Evolutionary conservation across 2,888 invertebrate species (phyloP), one percentile per base, ranked within the genome.

Genomic region (Thereva nobilitata): DNA sequence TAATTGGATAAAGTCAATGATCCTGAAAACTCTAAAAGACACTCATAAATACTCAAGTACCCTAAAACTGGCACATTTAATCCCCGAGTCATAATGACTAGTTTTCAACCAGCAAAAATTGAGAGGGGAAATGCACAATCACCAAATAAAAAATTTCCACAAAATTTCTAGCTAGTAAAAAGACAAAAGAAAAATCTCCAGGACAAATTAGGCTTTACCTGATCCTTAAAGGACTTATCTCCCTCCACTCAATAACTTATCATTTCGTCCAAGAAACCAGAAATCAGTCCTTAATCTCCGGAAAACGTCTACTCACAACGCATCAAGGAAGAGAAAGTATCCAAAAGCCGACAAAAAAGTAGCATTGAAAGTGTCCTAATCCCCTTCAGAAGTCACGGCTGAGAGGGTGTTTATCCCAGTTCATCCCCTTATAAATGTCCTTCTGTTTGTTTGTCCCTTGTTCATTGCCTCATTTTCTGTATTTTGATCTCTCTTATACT

Each of bases 401-500:
- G 64, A 66, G 66, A 66, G 66, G 57, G 66, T 66, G 66, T 66
- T 66, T 57, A 66, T 57, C 53, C 45, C 38, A 23, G 12, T 44
- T 56, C 40, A 57, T 47, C 34, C 38, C 45, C 35, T 53, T 41
- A 54, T 53, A 64, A 52, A 64, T 44, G 35, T 41, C 44, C 35
- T 35, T 65, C 35, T 59, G 35, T 40, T 56, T 37, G 40, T 59
- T 38, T 59, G 12, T 45, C 59, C 49, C 35, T 53, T 52, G 57
- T 49, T 65, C 54, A 54, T 56, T 42, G 42, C 41, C 55, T 64
- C 42, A 35, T 42, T 53, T 42, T 44, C n/a, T 44, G 35, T 10
- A 41, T 49, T n/a, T 56, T 42, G n/a, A 41, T 35, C 34, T 50
- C 42, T 23, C 23, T 23, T 23, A 23, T n/a, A n/a, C n/a, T n/a